Evolutionary conservation across 2,113 vertebrate species (phyloP), one percentile per base, ranked within the genome.

Genomic region (Cromileptes altivelis): DNA sequence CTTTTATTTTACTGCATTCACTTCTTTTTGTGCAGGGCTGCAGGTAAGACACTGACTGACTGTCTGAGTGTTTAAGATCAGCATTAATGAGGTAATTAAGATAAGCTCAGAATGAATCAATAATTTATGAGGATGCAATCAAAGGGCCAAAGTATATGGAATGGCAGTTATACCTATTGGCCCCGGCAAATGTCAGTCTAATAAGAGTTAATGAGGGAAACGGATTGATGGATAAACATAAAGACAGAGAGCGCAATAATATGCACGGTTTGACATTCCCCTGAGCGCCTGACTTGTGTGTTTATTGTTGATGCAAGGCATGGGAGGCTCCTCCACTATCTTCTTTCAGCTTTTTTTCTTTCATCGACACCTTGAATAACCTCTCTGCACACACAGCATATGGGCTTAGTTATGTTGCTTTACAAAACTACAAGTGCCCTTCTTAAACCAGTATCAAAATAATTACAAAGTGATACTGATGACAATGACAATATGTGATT

Each of bases 81-180:
- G 60, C 62, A 62, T 60, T 76, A 75, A 87, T 77, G 55, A 61
- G 70, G 69, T 61, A 42, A 64, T 83, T 65, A 70, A 57, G 57
- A 69, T 67, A 63, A 73, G 0, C 27, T 17, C 12, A 21, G 17
- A 72, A 79, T 79, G 9, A 58, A 84, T 88, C 7, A 84, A 79
- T 79, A 3, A 90, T 80, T 80, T 27, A 88, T 73, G 37, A 75
- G 30, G 60, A 64, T 70, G 33, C 23, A 62, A 81, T 90, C 62
- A 82, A 87, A 87, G 50, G 56, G 72, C 14, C 18, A 61, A 71
- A 27, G 10, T 50, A 15, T 58, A 14, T 14, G 33, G 37, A 18
- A 7, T 53, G 21, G 42, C 30, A 27, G 40, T 74, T 50, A 58
- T n/a, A 63, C 50, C 33, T 37, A 65, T 21, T 63, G 64, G 15